These are phyloP conservation scores for Beris chalybata DNA, from an alignment of 2,888 invertebrate species.

Conservation along the genomic window DNA sequence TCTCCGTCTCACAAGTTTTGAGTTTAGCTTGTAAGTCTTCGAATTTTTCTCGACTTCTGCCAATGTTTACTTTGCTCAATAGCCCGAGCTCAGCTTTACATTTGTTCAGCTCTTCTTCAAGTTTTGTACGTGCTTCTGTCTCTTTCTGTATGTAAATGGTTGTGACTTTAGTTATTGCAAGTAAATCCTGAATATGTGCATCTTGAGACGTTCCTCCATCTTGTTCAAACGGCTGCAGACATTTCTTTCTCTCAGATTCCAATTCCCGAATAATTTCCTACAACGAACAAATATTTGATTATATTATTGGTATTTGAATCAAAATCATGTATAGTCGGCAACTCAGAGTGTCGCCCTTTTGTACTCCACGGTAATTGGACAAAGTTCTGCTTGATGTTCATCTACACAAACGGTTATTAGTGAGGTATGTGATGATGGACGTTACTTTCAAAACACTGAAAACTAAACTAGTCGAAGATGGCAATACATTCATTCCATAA, in stretches of 20 bases:
- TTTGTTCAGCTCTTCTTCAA: slow-evolving; percentile 20
- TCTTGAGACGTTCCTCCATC: slow-evolving; percentile 9
- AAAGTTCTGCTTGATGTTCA: too few species aligned
- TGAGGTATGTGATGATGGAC: too few species aligned
- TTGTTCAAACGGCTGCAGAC: not conserved
- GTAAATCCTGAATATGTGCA: slow-evolving; percentile 47
- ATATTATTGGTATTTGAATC: too few species aligned
- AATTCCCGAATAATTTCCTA: slow-evolving; percentile 18
- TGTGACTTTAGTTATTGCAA: slow-evolving; percentile 47
- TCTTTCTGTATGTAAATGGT: slow-evolving; percentile 49
- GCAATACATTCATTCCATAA: too few species aligned
- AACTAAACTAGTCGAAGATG: too few species aligned
- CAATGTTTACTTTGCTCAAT: not conserved
- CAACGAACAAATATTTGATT: not conserved
- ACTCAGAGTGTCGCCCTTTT: too few species aligned
- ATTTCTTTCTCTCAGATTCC: not conserved
- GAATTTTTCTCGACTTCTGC: not conserved
- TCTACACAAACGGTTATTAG: too few species aligned
- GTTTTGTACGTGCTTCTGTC: slow-evolving; percentile 41
- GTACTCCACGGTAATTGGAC: too few species aligned
- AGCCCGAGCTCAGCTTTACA: slow-evolving; percentile 10
- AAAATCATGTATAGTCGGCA: too few species aligned
- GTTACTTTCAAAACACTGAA: too few species aligned
- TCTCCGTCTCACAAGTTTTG: not conserved
- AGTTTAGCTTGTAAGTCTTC: slow-evolving; percentile 7